Evolutionary conservation across 2,797 vertebrate species (phyloP).

Genomic region (Sparus aurata): DNA sequence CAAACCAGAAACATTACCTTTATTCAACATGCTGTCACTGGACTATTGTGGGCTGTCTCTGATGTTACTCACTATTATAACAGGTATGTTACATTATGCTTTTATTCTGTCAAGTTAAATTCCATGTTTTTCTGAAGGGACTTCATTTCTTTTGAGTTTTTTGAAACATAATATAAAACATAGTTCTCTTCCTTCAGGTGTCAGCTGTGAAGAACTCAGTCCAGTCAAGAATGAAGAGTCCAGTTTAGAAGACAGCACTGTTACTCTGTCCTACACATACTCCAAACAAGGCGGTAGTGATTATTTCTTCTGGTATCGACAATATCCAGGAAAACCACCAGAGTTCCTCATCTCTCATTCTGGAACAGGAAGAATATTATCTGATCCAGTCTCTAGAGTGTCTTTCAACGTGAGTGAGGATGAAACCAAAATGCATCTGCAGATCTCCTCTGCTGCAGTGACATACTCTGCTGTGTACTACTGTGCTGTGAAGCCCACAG

Average conservation of each 20-base stretch:
- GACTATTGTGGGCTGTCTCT: not conserved
- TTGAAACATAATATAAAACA: no score
- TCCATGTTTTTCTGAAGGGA: no score
- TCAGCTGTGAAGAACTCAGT: not conserved
- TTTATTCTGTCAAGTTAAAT: no score
- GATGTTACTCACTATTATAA: not conserved
- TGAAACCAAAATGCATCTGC: not conserved
- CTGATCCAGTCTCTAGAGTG: no score
- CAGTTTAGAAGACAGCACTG: not conserved
- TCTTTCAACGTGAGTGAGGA: no score
- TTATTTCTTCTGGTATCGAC: slow-evolving; percentile 50
- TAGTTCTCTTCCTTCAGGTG: no score
- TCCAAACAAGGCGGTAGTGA: rapidly evolving
- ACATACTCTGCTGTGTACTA: slow-evolving; percentile 16
- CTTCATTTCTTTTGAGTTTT: no score
- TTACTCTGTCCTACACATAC: not conserved
- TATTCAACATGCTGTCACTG: slow-evolving; percentile 6
- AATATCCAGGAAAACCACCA: slow-evolving; percentile 24
- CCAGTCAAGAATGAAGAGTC: slow-evolving; percentile 2
- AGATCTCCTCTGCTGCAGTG: not conserved
- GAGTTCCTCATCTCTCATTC: no score
- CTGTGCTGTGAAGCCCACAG: no score
- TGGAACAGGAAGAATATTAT: no score
- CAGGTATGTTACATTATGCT: not conserved
- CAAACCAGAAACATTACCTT: not conserved